Percentiles rank a stretch among this genome's conserved stretches.
Conservation (phyloP, 2,797 vertebrate species). For the Xenentodon cancila region DNA sequence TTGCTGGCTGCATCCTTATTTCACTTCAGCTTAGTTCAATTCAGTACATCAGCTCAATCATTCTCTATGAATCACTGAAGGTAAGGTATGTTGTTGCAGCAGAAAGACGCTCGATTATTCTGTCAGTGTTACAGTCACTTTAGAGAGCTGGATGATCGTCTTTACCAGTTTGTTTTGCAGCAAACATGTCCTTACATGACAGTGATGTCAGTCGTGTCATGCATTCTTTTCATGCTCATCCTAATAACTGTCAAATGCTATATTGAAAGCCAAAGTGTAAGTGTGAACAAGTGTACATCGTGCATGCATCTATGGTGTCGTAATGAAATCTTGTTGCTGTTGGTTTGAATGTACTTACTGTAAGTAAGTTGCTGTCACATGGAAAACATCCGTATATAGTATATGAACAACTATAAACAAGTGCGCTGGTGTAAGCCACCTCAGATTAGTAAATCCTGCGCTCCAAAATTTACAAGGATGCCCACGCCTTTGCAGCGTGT, state of each 20-base stretch:
- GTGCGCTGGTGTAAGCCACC: background rate
- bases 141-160: too few species aligned
- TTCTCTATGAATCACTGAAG: background rate
- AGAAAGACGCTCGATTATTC: too few species aligned
- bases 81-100: background rate
- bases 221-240: too few species aligned
- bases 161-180: too few species aligned
- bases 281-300: background rate
- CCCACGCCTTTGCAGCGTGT: conserved; percentile 7
- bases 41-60: background rate
- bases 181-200: too few species aligned
- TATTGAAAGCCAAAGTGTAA: too few species aligned
- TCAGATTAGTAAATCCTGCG: conserved; percentile 6
- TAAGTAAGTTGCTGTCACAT: background rate
- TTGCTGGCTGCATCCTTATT: background rate
- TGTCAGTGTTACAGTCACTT: too few species aligned
- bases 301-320: background rate
- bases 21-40: background rate
- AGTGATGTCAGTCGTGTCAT: too few species aligned
- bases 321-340: background rate
- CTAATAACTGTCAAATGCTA: too few species aligned
- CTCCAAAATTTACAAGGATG: conserved; percentile 8
- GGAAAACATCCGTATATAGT: background rate
- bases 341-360: background rate
- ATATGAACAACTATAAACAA: background rate